These are phyloP conservation scores for Zoanthus gigantus DNA, from an alignment of 92 coral and sea anemone species.

Conservation along the genomic window DNA sequence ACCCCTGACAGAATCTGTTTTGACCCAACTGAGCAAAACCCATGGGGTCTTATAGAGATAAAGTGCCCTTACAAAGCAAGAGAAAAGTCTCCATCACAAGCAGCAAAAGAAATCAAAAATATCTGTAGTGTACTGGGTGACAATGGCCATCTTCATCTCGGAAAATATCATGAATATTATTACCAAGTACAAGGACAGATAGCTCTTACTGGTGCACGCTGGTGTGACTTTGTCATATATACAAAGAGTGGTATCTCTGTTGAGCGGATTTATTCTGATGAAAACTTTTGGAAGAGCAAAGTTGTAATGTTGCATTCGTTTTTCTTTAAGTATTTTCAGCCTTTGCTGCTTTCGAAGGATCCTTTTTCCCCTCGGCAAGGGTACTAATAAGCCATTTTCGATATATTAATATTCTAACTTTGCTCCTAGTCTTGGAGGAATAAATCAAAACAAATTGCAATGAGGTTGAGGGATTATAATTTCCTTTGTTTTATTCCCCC, in stretches of 20 bases:
- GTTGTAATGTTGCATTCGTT: not conserved
- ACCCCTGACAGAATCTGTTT: slow-evolving; percentile 51
- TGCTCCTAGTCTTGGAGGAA: too few species aligned
- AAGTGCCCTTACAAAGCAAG: slow-evolving; percentile 49
- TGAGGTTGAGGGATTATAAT: too few species aligned
- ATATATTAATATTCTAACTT: not conserved
- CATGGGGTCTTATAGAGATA: slow-evolving; percentile 55
- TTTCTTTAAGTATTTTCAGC: slow-evolving; percentile 10
- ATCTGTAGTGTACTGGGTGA: not conserved
- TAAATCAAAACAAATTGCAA: too few species aligned
- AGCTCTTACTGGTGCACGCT: not conserved
- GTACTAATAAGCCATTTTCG: too few species aligned
- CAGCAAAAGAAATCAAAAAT: slow-evolving; percentile 17
- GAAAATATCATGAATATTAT: not conserved
- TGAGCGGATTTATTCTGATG: slow-evolving; percentile 12
- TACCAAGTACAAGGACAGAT: not conserved
- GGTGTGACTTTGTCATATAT: not conserved
- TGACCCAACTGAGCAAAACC: slow-evolving; percentile 40
- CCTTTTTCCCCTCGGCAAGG: too few species aligned
- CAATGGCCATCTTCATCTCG: not conserved
- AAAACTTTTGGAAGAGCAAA: slow-evolving; percentile 23
- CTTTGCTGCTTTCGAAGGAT: not conserved
- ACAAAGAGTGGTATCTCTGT: slow-evolving; percentile 1
- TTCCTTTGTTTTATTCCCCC: too few species aligned
- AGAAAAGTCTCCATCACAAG: slow-evolving; percentile 39